Base-by-base conservation (phyloP, 35 echinoderm and acorn worm genomes). In the Ophioderma brevispina region DNA sequence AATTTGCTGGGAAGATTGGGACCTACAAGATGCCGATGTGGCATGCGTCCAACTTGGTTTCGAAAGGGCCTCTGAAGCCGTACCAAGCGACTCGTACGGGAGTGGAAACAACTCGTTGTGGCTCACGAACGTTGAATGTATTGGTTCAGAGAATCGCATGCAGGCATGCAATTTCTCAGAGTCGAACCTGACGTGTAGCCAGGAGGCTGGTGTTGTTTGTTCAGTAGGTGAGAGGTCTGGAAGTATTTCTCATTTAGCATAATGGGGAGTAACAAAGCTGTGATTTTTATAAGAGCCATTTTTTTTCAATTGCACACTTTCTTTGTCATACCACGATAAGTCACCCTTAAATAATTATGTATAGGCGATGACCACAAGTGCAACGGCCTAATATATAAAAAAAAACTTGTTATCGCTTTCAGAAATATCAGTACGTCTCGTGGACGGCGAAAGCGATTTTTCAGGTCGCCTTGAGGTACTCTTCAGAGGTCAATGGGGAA, bases 381-480 rank as follows among this genome's bases (percentile, higher is more conserved):
- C n/a, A n/a, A n/a, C n/a, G n/a, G n/a, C n/a, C n/a, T n/a, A n/a
- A n/a, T n/a, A n/a, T n/a, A n/a, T n/a, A n/a, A n/a, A n/a, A n/a
- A n/a, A n/a, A n/a, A n/a, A n/a, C n/a, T n/a, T n/a, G n/a, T n/a
- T n/a, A n/a, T n/a, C n/a, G n/a, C n/a, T n/a, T n/a, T n/a, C 59
- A 70, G 59, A 70, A 70, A 70, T 70, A 18, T 6, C 5, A 70
- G 23, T 70, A 3, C 59, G 59, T 30, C 23, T 70, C 10, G 59
- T 70, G 28, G 59, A 70, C 23, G 59, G 59, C 28, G 17, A 70
- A 70, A 25, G n/a, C n/a, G 59, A 3, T 70, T 70, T 15, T 25
- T 70, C 59, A 18, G 87, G 87, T 33, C 13, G 87, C 3, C 19
- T 89, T 18, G 87, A 89, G 43, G 35, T 89, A 18, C 41, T 89